These are phyloP conservation scores for Lacanobia oleracea DNA, from an alignment of 2,888 invertebrate species.

Conservation along the genomic window DNA sequence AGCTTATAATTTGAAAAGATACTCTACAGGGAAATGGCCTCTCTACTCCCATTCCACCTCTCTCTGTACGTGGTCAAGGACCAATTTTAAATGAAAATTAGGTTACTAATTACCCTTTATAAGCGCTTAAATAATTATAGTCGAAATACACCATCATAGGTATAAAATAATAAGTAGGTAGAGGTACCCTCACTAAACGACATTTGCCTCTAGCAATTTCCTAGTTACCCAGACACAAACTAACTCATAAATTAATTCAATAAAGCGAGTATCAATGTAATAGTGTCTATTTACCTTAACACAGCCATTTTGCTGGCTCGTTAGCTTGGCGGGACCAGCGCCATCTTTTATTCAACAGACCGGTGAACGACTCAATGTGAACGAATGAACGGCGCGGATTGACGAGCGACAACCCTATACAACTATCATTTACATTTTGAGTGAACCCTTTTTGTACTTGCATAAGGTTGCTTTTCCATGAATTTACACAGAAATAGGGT, in stretches of 20 bases:
- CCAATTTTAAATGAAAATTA: too few relatives aligned
- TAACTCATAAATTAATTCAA: slow-evolving; percentile 52
- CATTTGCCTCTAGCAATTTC: slow-evolving; percentile 2
- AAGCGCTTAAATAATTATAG: too few relatives aligned
- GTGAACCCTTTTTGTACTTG: slow-evolving; percentile 47
- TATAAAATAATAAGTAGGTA: not conserved
- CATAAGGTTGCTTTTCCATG: slow-evolving; percentile 57
- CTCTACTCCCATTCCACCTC: too few relatives aligned
- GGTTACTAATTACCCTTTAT: too few relatives aligned
- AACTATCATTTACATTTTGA: slow-evolving; percentile 47
- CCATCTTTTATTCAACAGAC: slow-evolving; percentile 83
- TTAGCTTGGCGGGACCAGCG: slow-evolving; percentile 69
- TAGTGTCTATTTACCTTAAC: slow-evolving; percentile 75
- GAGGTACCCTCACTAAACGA: not conserved
- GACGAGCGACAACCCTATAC: slow-evolving; percentile 60
- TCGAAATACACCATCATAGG: too few relatives aligned
- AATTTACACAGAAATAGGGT: slow-evolving; percentile 19
- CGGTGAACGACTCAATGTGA: slow-evolving; percentile 79
- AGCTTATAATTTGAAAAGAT: not conserved
- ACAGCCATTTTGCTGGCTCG: slow-evolving; percentile 76
- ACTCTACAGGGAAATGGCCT: too few relatives aligned
- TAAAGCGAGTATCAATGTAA: slow-evolving; percentile 62
- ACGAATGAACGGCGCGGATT: slow-evolving; percentile 73
- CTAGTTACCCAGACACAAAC: slow-evolving; percentile 37
- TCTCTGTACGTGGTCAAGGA: too few relatives aligned